These are phyloP conservation scores for Actinia tenebrosa DNA, from an alignment of 64 coral and sea anemone genomes.

Conservation along the genomic window DNA sequence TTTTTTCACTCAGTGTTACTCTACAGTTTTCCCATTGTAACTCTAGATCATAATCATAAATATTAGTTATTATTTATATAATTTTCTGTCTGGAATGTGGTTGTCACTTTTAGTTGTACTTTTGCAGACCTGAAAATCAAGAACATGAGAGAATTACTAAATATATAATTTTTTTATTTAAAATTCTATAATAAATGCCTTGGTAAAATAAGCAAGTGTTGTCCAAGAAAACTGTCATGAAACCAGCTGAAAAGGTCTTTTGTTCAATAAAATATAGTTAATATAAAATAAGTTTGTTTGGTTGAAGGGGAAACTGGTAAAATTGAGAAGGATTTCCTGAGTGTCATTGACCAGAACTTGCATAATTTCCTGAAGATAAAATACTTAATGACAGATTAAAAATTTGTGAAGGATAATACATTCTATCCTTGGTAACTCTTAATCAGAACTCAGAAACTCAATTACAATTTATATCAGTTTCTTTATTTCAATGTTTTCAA, in stretches of 20 bases:
- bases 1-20: too few species aligned
- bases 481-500: too few species aligned
- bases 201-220: neutral
- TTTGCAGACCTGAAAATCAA: neutral
- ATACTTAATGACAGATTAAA: too few species aligned
- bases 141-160: neutral
- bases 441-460: too few species aligned
- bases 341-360: neutral
- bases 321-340: neutral
- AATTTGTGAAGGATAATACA: too few species aligned
- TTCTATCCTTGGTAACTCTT: too few species aligned
- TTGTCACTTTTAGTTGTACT: too few species aligned
- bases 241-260: neutral
- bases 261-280: constrained; percentile 3
- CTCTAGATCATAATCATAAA: too few species aligned
- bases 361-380: neutral
- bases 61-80: too few species aligned
- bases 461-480: too few species aligned
- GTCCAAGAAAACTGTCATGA: neutral
- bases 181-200: neutral
- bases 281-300: neutral
- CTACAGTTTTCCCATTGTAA: too few species aligned
- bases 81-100: too few species aligned
- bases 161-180: neutral
- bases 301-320: neutral